Percentiles rank a stretch among this genome's conserved stretches.
These are phyloP conservation scores for Cranoglanis bouderius DNA, from an alignment of 2,113 vertebrate species.

Conservation along the genomic window DNA sequence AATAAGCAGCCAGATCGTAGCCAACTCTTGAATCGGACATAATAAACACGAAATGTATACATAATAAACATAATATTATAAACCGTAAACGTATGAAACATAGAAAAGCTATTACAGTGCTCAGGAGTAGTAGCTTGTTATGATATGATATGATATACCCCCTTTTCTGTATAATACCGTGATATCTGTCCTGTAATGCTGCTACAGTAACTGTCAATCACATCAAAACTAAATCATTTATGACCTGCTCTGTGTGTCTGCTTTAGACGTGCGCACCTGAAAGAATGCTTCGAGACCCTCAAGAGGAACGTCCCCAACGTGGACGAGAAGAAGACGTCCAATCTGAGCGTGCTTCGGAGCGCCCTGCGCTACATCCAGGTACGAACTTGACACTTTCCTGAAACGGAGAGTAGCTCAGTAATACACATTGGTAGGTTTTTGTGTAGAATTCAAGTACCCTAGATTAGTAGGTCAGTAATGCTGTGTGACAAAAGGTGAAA, in stretches of 20 bases:
- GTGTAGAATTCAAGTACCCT: neutral
- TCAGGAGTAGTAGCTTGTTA: neutral
- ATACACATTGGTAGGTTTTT: too few relatives aligned
- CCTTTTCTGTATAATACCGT: neutral
- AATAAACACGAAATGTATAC: neutral
- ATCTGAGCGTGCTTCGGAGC: constrained; percentile 94
- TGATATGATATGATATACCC: neutral
- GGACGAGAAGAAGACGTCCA: constrained; percentile 99
- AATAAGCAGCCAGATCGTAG: neutral
- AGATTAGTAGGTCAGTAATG: neutral
- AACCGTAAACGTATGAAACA: too few relatives aligned
- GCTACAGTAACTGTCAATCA: neutral
- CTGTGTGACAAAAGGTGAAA: neutral
- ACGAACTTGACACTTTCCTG: constrained; percentile 14
- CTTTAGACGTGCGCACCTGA: constrained; percentile 91
- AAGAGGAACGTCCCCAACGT: constrained; percentile 97
- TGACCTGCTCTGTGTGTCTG: constrained; percentile 15
- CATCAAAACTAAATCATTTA: neutral
- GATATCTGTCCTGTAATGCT: neutral
- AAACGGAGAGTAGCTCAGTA: neutral
- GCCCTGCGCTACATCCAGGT: constrained; percentile 98
- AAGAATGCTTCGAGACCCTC: constrained; percentile 97
- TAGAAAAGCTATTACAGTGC: neutral
- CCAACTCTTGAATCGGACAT: neutral
- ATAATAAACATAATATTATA: too few relatives aligned